phyloP scores from a whole-genome alignment of 2,797 vertebrate species.

The Platyrinchus mystaceus region DNA sequence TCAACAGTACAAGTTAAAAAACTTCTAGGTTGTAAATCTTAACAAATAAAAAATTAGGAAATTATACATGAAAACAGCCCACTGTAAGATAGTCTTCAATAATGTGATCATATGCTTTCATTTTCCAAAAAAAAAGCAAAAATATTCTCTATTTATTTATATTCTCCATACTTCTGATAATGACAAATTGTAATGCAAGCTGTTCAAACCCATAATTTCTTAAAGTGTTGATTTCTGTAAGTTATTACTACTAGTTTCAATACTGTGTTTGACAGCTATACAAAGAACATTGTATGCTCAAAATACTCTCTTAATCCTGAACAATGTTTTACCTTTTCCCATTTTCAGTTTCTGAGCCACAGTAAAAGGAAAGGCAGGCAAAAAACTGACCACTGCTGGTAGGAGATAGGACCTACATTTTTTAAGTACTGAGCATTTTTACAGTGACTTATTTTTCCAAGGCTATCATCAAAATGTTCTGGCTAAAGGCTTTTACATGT shows the following conservation, averaged over 20 bases:
- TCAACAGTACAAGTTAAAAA: neutral
- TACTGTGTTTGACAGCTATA: neutral
- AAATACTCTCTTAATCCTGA: neutral
- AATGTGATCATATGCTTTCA: neutral
- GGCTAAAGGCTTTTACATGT: neutral
- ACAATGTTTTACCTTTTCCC: neutral
- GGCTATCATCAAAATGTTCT: neutral
- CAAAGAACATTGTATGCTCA: neutral
- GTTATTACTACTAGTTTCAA: neutral
- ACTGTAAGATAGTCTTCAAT: neutral
- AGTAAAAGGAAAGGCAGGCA: neutral
- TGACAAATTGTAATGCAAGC: neutral
- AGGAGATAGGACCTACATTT: fast-evolving
- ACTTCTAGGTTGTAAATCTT: neutral
- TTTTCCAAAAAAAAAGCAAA: neutral
- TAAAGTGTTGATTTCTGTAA: neutral
- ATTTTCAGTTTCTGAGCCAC: neutral
- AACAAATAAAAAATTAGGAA: neutral
- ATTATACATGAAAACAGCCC: neutral
- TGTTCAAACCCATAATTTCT: neutral
- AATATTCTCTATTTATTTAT: neutral
- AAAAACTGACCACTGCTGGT: neutral
- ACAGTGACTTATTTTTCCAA: neutral
- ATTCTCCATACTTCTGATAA: neutral
- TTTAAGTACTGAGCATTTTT: neutral